These are phyloP conservation scores for Nemopilema nomurai DNA, from an alignment of 30 jellyfish, hydroid and myxozoan genomes.

Conservation along the genomic window DNA sequence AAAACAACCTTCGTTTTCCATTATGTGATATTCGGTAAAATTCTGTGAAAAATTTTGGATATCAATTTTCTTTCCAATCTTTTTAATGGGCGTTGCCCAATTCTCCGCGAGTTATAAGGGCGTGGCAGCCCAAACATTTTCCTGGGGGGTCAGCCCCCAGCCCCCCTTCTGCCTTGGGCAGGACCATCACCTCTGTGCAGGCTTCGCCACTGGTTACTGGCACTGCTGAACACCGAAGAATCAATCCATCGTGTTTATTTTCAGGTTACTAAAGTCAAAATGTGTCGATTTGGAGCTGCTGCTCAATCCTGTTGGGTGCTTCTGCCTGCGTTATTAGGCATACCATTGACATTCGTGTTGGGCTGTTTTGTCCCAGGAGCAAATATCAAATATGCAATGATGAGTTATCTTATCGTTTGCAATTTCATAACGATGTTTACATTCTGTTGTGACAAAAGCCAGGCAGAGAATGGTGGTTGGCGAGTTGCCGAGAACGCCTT, in stretches of 20 bases:
- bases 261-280: neutral
- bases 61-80: too few relatives aligned
- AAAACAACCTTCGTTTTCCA: too few relatives aligned
- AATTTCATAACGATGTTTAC: slow-evolving; percentile 13
- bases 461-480: slow-evolving; percentile 24
- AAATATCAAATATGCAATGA: slow-evolving; percentile 14
- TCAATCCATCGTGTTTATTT: neutral
- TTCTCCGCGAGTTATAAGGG: too few relatives aligned
- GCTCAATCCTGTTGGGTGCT: neutral
- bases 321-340: neutral
- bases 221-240: too few relatives aligned
- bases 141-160: too few relatives aligned
- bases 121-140: too few relatives aligned
- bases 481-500: slow-evolving; percentile 23
- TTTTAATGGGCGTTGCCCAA: too few relatives aligned
- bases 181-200: too few relatives aligned
- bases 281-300: neutral
- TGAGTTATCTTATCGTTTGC: neutral
- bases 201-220: too few relatives aligned
- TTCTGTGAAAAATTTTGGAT: too few relatives aligned
- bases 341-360: neutral
- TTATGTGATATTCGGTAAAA: too few relatives aligned
- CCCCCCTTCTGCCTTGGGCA: too few relatives aligned
- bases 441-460: slow-evolving; percentile 7
- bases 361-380: slow-evolving; percentile 45